A percentile compares a stretch with the other conserved stretches of the same genome.
Evolutionary conservation across 2,888 invertebrate species (phyloP).

Genomic region (Cartodere bifasciata): DNA sequence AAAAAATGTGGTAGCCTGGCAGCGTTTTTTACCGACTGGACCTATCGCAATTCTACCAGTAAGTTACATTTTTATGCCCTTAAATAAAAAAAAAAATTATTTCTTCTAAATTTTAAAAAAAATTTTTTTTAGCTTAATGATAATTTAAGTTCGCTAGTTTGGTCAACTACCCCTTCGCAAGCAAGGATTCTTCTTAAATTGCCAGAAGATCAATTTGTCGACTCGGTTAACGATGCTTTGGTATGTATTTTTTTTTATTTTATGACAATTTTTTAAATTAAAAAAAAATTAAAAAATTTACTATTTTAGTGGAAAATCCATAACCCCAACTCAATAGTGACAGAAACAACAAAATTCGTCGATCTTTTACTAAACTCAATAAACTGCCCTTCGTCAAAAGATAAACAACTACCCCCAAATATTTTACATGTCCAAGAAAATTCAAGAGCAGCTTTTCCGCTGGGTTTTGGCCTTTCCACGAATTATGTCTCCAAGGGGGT

Average conservation of each 20-base stretch:
- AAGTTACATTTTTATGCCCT: slow-evolving; percentile 21
- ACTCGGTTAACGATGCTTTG: slow-evolving; percentile 76
- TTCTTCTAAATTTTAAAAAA: not conserved
- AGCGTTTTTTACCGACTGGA: slow-evolving; percentile 84
- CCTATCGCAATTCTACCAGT: slow-evolving; percentile 86
- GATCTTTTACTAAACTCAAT: slow-evolving; percentile 35
- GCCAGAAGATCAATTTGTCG: slow-evolving; percentile 69
- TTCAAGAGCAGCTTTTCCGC: slow-evolving; percentile 79
- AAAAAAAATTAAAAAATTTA: not conserved
- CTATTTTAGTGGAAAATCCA: slow-evolving; percentile 46
- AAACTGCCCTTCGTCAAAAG: slow-evolving; percentile 29
- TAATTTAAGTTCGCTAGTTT: slow-evolving; percentile 79
- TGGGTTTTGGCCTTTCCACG: slow-evolving; percentile 82
- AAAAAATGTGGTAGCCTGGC: slow-evolving; percentile 87
- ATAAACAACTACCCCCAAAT: slow-evolving; percentile 49
- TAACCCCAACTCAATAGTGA: slow-evolving; percentile 40
- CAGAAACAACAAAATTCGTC: slow-evolving; percentile 42
- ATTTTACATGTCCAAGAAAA: slow-evolving; percentile 43
- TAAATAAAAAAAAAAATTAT: not conserved
- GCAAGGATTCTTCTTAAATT: slow-evolving; percentile 61
- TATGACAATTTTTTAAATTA: not conserved
- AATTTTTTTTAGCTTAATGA: slow-evolving; percentile 45
- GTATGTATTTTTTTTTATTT: slow-evolving; percentile 48
- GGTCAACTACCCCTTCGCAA: slow-evolving; percentile 69
- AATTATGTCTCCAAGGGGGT: slow-evolving; percentile 72